A percentile compares a stretch with the other conserved stretches of the same genome.
phyloP scores from a whole-genome alignment of 2,888 invertebrate species.

The Lycophotia porphyrea region DNA sequence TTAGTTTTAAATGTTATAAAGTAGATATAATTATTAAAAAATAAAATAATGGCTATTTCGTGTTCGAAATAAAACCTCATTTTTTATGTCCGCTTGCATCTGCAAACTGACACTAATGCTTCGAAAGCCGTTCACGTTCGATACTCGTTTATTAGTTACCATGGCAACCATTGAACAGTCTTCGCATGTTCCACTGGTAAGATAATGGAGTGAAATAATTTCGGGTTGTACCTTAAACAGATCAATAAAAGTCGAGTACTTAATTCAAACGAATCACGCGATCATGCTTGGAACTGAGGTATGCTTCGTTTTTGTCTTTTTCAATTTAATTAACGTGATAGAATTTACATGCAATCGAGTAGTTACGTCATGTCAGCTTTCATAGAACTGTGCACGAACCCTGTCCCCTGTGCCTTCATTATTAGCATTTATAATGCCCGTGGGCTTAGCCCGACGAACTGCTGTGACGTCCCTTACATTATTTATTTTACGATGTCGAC shows the following conservation, averaged over 20 bases:
- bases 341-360: slow-evolving; percentile 80
- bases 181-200: slow-evolving; percentile 81
- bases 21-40: not conserved
- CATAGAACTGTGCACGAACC: slow-evolving; percentile 58
- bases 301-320: slow-evolving; percentile 74
- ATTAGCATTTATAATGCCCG: slow-evolving; percentile 66
- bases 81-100: slow-evolving; percentile 17
- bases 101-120: slow-evolving; percentile 50
- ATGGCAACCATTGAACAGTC: slow-evolving; percentile 75
- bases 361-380: slow-evolving; percentile 58
- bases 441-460: slow-evolving; percentile 39
- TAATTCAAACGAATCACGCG: slow-evolving; percentile 86
- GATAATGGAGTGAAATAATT: slow-evolving; percentile 87
- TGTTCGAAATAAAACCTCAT: slow-evolving; percentile 16
- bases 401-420: slow-evolving; percentile 56
- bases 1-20: too few relatives aligned
- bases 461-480: slow-evolving; percentile 56
- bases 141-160: slow-evolving; percentile 77
- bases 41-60: too few relatives aligned
- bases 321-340: slow-evolving; percentile 84
- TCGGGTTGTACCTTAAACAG: slow-evolving; percentile 80
- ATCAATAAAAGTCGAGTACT: slow-evolving; percentile 86
- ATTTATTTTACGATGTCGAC: slow-evolving; percentile 55
- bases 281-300: slow-evolving; percentile 86
- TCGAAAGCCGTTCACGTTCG: slow-evolving; percentile 74